Evolutionary conservation across 2,888 invertebrate genomes (phyloP), one percentile per base, ranked within the genome.

Genomic region (Drosophila mimetica): DNA sequence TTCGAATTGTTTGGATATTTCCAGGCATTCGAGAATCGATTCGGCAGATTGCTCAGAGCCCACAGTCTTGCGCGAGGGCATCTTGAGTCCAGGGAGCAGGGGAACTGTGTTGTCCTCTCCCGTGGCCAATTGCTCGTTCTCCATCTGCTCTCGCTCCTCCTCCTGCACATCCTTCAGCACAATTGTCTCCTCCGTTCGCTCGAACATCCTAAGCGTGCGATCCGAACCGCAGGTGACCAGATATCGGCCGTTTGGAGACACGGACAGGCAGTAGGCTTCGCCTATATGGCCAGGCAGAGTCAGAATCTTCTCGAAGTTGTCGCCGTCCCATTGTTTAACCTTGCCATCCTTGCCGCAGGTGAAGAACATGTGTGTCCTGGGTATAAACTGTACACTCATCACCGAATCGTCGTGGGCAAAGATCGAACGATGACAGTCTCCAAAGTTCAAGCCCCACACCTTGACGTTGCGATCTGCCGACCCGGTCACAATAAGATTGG

Each of bases 401-500:
- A 99, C 95, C 0, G 98, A 97, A 91, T 98, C 98, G 86, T 99
- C 98, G 91, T 99, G 99, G 0, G 98, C 99, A 91, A 98, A 97
- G 77, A 99, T 93, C 0, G 98, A 98, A 87, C 95, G 95, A 92
- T 98, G 99, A 83, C 98, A 99, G 91, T 99, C 98, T n/a, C 99
- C 99, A 91, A 98, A 99, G 92, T 99, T 98, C 92, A 99, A 94
- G 34, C 99, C 99, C 99, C 99, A 99, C 71, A 99, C 95, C 93
- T 99, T 98, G 28, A 99, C 94, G 91, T 97, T 98, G 39, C 98
- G 94, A 93, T 99, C 99, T 0, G 97, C 96, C 2, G 99, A 98
- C 7, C 99, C 99, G 0, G 99, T 98, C 9, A 95, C 97, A 74
- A 99, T 96, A 22, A 99, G 90, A 9, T 94, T 94, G 0, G 96